Evolutionary conservation across 1,140 invertebrate genomes (phyloP).

Genomic region (Octopus bimaculoides): DNA sequence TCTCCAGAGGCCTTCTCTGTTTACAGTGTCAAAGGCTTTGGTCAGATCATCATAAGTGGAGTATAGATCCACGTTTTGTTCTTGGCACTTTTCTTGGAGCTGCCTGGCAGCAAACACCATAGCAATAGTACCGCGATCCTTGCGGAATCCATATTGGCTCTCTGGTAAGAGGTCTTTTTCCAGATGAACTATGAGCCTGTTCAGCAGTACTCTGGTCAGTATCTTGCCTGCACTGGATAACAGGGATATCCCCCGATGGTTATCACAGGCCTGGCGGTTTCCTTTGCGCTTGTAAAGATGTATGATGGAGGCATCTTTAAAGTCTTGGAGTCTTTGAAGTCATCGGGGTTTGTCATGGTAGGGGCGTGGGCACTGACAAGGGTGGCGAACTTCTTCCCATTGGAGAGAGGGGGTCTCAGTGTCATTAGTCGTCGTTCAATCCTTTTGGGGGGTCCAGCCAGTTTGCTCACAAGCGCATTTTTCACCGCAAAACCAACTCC

Average conservation of each 20-base stretch:
- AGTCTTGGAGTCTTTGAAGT: slow-evolving; percentile 19
- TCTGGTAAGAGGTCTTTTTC: too few relatives aligned
- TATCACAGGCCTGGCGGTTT: slow-evolving; percentile 20
- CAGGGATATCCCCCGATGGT: slow-evolving; percentile 24
- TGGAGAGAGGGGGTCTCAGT: slow-evolving; percentile 13
- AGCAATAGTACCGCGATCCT: too few relatives aligned
- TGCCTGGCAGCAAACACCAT: too few relatives aligned
- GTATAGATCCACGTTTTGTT: too few relatives aligned
- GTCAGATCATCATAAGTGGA: too few relatives aligned
- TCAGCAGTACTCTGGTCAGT: slow-evolving; percentile 24
- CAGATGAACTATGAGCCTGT: slow-evolving; percentile 23
- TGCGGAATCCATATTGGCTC: too few relatives aligned
- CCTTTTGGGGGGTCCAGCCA: slow-evolving; percentile 2
- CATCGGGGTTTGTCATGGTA: slow-evolving; percentile 17
- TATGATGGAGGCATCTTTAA: slow-evolving; percentile 27
- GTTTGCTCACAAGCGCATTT: background rate
- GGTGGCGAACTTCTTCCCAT: slow-evolving; percentile 8
- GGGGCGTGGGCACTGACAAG: slow-evolving; percentile 20
- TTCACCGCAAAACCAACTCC: slow-evolving; percentile 21
- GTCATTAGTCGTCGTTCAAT: slow-evolving; percentile 21
- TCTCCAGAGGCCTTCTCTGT: slow-evolving; percentile 13
- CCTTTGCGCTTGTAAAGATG: slow-evolving; percentile 25
- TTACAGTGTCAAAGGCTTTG: slow-evolving; percentile 31
- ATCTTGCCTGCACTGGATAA: slow-evolving; percentile 28
- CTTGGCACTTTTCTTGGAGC: too few relatives aligned